Percentiles rank a stretch among this genome's conserved stretches.
Conservation (phyloP, 2,113 vertebrate species). For the Apodemus speciosus region DNA sequence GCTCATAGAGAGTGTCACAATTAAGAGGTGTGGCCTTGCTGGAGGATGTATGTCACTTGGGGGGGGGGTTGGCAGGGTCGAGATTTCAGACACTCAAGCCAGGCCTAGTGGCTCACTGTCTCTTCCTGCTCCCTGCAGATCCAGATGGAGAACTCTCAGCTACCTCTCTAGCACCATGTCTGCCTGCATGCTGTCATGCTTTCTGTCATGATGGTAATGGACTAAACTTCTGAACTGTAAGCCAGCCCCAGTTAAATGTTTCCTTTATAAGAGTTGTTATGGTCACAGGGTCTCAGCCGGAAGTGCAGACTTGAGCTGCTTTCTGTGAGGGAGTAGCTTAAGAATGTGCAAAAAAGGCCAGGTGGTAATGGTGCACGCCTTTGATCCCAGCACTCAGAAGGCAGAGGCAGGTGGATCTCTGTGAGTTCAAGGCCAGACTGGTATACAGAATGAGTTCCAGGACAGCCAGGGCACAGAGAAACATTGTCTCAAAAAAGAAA, state of each 20-base stretch:
- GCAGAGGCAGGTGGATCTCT: background rate
- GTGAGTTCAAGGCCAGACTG: background rate
- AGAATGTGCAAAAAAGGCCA: background rate
- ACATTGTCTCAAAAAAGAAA: no score
- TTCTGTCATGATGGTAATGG: background rate
- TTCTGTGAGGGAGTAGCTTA: background rate
- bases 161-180: background rate
- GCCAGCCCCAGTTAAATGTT: background rate
- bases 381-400: background rate
- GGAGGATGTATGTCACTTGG: background rate
- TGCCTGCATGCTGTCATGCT: background rate
- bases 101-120: background rate
- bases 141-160: background rate
- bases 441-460: background rate
- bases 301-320: background rate
- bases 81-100: background rate
- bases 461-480: background rate
- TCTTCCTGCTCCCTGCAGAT: background rate
- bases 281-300: background rate
- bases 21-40: background rate
- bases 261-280: background rate
- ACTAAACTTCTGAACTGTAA: background rate
- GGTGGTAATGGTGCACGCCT: background rate
- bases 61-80: no score
- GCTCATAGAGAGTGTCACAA: background rate